Evolutionary conservation across 2,797 vertebrate genomes (phyloP).

Genomic region (Neomorphus geoffroyi): DNA sequence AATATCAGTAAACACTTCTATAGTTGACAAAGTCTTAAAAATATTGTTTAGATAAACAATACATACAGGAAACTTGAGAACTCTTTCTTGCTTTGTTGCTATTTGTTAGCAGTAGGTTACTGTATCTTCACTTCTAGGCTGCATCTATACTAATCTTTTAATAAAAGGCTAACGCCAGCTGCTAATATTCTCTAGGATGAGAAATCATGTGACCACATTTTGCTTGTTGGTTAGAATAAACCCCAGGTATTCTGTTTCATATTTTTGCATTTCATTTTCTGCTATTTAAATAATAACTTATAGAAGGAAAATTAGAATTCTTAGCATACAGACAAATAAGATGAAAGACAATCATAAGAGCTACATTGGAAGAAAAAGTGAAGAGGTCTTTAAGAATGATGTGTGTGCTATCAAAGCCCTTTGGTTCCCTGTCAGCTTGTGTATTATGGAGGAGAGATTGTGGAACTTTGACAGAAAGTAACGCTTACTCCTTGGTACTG

Average conservation of each 20-base stretch:
- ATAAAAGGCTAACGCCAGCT: neutral
- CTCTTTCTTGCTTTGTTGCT: neutral
- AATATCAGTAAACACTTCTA: neutral
- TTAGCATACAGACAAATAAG: neutral
- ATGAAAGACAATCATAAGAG: neutral
- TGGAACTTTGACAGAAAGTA: neutral
- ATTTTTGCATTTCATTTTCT: neutral
- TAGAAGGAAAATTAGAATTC: neutral
- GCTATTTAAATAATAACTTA: neutral
- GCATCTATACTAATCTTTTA: neutral
- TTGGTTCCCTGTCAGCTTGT: neutral
- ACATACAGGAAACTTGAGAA: neutral
- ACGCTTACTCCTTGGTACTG: neutral
- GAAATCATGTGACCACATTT: neutral
- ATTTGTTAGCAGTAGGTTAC: neutral
- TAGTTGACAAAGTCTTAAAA: neutral
- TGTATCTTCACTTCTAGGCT: neutral
- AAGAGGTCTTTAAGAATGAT: neutral
- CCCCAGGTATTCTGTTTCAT: neutral
- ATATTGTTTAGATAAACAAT: no score
- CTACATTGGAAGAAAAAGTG: neutral
- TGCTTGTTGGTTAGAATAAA: neutral
- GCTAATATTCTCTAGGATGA: neutral
- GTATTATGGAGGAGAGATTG: neutral
- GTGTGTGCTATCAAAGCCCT: neutral